Evolutionary conservation across 2,113 vertebrate genomes (phyloP), one percentile per base, ranked within the genome.

Genomic region (Corythaeola cristata): DNA sequence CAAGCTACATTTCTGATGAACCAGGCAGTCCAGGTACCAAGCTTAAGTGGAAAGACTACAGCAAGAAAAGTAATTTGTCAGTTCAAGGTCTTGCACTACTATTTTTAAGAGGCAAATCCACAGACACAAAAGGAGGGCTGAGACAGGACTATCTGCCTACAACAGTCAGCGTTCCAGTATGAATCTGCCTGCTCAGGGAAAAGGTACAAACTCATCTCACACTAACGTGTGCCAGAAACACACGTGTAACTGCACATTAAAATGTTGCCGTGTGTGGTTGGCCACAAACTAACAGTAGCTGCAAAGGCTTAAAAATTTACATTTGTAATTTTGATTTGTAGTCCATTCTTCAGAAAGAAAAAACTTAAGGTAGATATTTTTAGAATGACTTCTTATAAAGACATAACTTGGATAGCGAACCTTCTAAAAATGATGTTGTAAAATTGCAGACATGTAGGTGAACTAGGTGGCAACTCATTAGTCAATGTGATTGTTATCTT

Each of bases 351-450:
- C 1, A 0, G 22, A 90, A 73, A 13, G 11, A 8, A 79, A 95
- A 74, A 73, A 39, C 14, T 71, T 37, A 47, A 33, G 16, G 8
- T 12, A 37, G 12, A 1, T 41, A 50, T n/a, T 77, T 91, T 80
- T 27, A 85, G 22, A 79, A 49, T 59, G 4, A 50, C 33, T 89
- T 93, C 35, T 37, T 66, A n/a, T n/a, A 63, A 86, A 86, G 56
- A 74, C 4, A 5, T 26, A 79, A 92, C 10, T 78, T 30, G 32
- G 27, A 90, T 18, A 91, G 37, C 96, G 66, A 84, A 99, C 99
- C 99, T 99, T 96, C 98, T 98, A 91, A 99, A 99, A 56, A 99
- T 98, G 85, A 99, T 99, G 90, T 99, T 99, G 95, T 99, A 99
- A 84, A 99, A 99, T 60, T 99, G 99, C 82, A 99, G 96, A 89